Evolutionary conservation across 2,113 vertebrate genomes (phyloP).

Genomic region (Hyperopisus bebe): DNA sequence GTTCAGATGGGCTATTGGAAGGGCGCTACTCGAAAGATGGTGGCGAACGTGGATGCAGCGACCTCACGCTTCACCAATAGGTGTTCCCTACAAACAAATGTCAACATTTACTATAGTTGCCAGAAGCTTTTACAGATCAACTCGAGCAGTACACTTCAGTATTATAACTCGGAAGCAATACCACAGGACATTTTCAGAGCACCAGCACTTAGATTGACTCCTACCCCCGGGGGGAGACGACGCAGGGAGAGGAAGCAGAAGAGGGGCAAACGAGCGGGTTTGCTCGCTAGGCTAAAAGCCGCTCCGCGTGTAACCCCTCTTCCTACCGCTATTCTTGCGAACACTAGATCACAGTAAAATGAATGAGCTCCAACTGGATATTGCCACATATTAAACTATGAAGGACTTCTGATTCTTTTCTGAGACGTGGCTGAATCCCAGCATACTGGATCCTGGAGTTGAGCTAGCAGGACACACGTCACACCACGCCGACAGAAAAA

Average conservation of each 20-base stretch:
- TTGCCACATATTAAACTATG: not conserved
- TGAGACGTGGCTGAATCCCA: not conserved
- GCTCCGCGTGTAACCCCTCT: not conserved
- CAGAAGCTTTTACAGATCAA: not conserved
- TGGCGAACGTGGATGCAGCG: not conserved
- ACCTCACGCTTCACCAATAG: not conserved
- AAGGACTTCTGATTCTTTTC: not conserved
- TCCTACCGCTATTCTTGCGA: not conserved
- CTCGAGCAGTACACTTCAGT: not conserved
- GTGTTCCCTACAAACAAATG: not conserved
- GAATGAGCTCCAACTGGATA: not conserved
- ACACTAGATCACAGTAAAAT: not conserved
- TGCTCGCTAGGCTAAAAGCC: too few species aligned
- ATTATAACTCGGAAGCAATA: not conserved
- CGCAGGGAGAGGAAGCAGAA: not conserved
- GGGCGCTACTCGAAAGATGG: too few species aligned
- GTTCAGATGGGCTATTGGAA: not conserved
- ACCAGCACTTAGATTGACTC: too few species aligned
- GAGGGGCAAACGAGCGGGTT: not conserved
- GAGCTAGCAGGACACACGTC: too few species aligned
- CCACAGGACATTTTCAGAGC: not conserved
- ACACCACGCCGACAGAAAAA: too few species aligned
- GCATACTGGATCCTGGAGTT: too few species aligned
- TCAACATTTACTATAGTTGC: not conserved
- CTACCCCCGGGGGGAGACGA: not conserved